Evolutionary conservation across 2,113 vertebrate species (phyloP).

Genomic region (Limnothrissa miodon): DNA sequence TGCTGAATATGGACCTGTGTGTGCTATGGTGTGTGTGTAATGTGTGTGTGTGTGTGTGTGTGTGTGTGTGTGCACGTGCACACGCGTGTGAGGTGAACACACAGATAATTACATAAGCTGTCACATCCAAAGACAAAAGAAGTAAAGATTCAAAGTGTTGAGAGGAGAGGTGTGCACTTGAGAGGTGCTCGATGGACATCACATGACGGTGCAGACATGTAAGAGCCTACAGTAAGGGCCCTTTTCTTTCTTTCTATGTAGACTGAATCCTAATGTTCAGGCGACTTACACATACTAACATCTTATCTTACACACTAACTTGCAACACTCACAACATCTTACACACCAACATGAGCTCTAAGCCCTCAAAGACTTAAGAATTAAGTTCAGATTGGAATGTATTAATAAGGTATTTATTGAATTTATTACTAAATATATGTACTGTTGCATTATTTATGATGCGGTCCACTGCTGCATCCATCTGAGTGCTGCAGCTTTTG

Average conservation of each 20-base stretch:
- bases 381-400: no score
- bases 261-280: no score
- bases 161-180: background rate
- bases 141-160: background rate
- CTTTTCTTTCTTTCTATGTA: background rate
- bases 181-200: background rate
- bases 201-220: background rate
- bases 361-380: no score
- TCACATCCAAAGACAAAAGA: background rate
- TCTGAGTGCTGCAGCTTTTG: background rate
- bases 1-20: background rate
- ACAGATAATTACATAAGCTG: background rate
- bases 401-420: no score
- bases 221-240: no score
- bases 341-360: no score
- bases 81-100: background rate
- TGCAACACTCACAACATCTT: no score
- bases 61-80: background rate
- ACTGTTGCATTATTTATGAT: no score
- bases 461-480: background rate
- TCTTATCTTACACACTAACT: no score
- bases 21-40: background rate
- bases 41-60: background rate
- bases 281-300: no score
- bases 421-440: no score